phyloP scores from a whole-genome alignment of 2,797 vertebrate genomes.

The Aplochiton taeniatus region DNA sequence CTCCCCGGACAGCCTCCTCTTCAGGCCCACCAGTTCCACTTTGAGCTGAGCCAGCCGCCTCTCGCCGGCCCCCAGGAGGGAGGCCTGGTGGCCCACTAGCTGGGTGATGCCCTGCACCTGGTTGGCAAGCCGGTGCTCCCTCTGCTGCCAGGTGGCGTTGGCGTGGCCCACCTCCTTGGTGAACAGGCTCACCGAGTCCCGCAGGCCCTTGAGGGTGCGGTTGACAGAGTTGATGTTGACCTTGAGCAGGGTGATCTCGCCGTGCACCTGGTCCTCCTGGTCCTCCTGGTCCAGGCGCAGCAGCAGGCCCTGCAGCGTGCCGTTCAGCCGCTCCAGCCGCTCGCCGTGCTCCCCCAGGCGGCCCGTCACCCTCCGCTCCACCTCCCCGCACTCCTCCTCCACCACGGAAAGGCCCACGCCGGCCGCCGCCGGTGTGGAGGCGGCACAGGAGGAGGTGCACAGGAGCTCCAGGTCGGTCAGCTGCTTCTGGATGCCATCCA shows the following conservation, averaged over 20 bases:
- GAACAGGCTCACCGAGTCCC: slow-evolving; percentile 87
- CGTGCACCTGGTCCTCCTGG: slow-evolving; percentile 78
- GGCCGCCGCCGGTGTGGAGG: slow-evolving; percentile 74
- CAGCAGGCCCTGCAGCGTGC: slow-evolving; percentile 83
- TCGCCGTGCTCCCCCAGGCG: slow-evolving; percentile 81
- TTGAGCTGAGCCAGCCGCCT: slow-evolving; percentile 86
- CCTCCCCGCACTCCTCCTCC: slow-evolving; percentile 63
- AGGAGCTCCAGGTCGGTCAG: slow-evolving; percentile 84
- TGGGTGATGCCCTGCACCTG: slow-evolving; percentile 91
- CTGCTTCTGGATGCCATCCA: slow-evolving; percentile 85
- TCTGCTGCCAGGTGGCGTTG: slow-evolving; percentile 86
- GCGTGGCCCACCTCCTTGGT: slow-evolving; percentile 81
- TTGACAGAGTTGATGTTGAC: slow-evolving; percentile 94
- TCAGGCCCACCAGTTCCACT: slow-evolving; percentile 86
- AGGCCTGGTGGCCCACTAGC: slow-evolving; percentile 86
- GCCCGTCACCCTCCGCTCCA: slow-evolving; percentile 77
- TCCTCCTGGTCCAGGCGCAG: slow-evolving; percentile 80
- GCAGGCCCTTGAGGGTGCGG: slow-evolving; percentile 91
- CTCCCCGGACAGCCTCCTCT: slow-evolving; percentile 78
- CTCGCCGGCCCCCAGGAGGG: slow-evolving; percentile 85
- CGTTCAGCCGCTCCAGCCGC: slow-evolving; percentile 81
- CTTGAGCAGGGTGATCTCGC: slow-evolving; percentile 95
- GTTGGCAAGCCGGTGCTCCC: slow-evolving; percentile 82
- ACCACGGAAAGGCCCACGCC: slow-evolving; percentile 40
- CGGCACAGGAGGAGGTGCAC: slow-evolving; percentile 84